Percentiles rank a stretch among this genome's conserved stretches.
Evolutionary conservation across 64 coral and sea anemone species (phyloP).

Genomic region (Orbicella faveolata): DNA sequence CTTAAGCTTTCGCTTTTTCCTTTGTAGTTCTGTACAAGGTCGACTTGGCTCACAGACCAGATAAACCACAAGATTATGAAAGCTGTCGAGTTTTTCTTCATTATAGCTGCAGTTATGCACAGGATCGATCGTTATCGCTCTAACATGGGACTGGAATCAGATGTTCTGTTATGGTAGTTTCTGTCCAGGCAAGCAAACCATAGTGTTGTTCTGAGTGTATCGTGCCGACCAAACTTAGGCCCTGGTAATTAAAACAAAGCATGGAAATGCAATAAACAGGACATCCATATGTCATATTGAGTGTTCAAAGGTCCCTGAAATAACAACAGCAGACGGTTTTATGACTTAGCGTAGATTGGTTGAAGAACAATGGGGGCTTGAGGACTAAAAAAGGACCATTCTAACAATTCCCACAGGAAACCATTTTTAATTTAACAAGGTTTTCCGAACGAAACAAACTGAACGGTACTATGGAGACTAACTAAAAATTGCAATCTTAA

Average conservation of each 20-base stretch:
- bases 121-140: not conserved
- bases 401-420: not conserved
- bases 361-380: not conserved
- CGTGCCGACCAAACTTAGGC: not conserved
- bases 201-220: not conserved
- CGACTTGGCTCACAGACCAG: not conserved
- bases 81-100: not conserved
- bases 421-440: not conserved
- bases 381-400: not conserved
- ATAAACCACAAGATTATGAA: not conserved
- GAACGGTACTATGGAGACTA: not conserved
- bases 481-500: not conserved
- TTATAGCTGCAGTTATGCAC: not conserved
- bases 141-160: not conserved
- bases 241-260: slow-evolving; percentile 19
- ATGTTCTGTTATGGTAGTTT: not conserved
- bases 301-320: not conserved
- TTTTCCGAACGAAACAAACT: not conserved
- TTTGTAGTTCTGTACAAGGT: not conserved
- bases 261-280: slow-evolving; percentile 23
- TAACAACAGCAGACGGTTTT: not conserved
- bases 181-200: not conserved
- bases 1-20: slow-evolving; percentile 7
- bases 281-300: not conserved
- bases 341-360: not conserved